Conservation (phyloP, 2,113 vertebrate genomes). For the Pterophyllum scalare region DNA sequence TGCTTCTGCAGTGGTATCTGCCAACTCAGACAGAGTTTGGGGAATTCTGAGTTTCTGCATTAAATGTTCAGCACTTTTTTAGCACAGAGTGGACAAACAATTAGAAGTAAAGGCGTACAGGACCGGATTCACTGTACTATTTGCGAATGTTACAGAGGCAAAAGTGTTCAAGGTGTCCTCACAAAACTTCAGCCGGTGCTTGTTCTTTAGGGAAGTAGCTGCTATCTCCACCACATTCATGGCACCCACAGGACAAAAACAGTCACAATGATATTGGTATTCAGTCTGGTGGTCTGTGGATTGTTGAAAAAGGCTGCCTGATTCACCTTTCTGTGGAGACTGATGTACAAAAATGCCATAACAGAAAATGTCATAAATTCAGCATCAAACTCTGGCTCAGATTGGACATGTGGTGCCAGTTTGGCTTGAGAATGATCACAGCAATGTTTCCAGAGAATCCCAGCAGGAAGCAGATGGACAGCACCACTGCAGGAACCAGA, state of each 20-base stretch:
- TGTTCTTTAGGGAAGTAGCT: background rate
- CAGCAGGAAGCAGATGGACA: conserved; percentile 39
- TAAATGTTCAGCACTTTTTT: background rate
- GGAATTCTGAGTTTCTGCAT: background rate
- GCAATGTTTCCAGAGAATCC: conserved; percentile 49
- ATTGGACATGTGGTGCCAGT: conserved; percentile 24
- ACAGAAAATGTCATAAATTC: background rate
- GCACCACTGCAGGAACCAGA: background rate
- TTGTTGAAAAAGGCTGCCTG: conserved; percentile 29
- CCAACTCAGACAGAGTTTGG: background rate
- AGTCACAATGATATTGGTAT: conserved; percentile 19
- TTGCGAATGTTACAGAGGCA: conserved; percentile 31
- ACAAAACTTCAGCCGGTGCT: background rate
- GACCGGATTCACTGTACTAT: conserved; percentile 34
- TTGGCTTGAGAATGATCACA: conserved; percentile 23
- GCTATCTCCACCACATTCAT: conserved; percentile 14
- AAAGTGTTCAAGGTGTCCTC: background rate
- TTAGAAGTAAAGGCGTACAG: conserved; percentile 35
- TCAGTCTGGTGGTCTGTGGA: conserved; percentile 20
- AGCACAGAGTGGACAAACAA: background rate
- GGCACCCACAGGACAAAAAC: conserved; percentile 41
- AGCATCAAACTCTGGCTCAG: conserved; percentile 29
- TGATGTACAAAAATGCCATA: conserved; percentile 17
- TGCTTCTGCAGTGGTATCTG: background rate
- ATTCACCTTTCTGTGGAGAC: conserved; percentile 18